phyloP scores from a whole-genome alignment of 1,140 invertebrate genomes.

The Dryas iulia region DNA sequence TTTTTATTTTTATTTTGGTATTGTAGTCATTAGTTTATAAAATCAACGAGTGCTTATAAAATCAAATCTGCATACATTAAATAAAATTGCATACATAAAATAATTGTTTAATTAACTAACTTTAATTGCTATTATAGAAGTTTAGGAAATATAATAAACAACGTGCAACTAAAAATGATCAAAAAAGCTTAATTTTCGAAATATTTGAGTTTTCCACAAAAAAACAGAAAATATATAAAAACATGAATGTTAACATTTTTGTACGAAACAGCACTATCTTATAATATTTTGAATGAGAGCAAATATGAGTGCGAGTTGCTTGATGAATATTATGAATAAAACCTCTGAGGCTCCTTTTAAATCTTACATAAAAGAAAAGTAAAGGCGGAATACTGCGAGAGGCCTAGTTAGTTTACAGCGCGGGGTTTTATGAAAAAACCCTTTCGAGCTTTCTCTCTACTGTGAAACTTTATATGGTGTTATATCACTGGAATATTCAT shows the following conservation, averaged over 20 bases:
- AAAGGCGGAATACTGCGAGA: background rate
- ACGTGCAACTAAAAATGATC: too few relatives aligned
- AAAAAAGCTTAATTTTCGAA: too few relatives aligned
- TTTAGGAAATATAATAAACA: too few relatives aligned
- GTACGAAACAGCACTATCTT: background rate
- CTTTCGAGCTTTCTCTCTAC: background rate
- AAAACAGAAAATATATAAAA: too few relatives aligned
- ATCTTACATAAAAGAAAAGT: background rate
- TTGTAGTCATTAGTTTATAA: too few relatives aligned
- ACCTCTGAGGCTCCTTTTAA: background rate
- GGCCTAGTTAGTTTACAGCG: background rate
- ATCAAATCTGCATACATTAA: too few relatives aligned
- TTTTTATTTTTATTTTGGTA: too few relatives aligned
- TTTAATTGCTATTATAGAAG: too few relatives aligned
- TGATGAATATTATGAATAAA: constrained; percentile 2
- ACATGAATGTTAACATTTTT: background rate
- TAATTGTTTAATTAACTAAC: too few relatives aligned
- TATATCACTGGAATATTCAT: background rate
- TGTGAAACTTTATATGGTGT: background rate
- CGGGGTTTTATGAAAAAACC: background rate
- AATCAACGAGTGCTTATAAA: too few relatives aligned
- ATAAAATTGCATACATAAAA: too few relatives aligned
- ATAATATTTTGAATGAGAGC: background rate
- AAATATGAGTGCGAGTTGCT: background rate
- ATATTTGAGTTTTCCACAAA: too few relatives aligned